These are phyloP conservation scores for Ancistrus triradiatus DNA, from an alignment of 2,113 vertebrate genomes.

Conservation along the genomic window DNA sequence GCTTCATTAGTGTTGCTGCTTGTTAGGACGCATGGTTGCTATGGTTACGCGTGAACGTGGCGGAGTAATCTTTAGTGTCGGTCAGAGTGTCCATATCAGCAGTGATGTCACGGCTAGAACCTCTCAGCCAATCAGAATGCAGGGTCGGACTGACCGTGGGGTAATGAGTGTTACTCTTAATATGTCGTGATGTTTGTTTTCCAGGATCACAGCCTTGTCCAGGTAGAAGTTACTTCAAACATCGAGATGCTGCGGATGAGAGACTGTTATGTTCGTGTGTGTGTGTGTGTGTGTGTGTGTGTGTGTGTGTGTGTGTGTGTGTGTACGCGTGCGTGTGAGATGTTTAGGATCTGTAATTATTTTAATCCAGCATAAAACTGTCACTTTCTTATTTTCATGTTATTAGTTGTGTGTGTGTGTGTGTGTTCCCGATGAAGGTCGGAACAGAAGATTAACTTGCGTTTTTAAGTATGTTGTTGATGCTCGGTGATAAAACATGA, in stretches of 20 bases:
- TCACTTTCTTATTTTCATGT: constrained; percentile 48
- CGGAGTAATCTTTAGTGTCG: too few relatives aligned
- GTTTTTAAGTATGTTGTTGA: constrained; percentile 73
- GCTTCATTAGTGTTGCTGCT: too few relatives aligned
- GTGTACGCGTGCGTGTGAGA: constrained; percentile 8
- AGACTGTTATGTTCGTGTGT: constrained; percentile 32
- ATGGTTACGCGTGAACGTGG: too few relatives aligned
- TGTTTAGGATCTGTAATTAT: constrained; percentile 41
- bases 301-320: constrained; percentile 7
- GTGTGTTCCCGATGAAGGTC: constrained; percentile 30
- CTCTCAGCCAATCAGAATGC: too few relatives aligned
- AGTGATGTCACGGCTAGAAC: too few relatives aligned
- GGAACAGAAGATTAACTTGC: constrained; percentile 57
- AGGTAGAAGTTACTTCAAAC: constrained; percentile 68
- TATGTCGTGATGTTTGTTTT: too few relatives aligned
- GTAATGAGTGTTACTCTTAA: too few relatives aligned
- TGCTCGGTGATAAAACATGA: constrained; percentile 67
- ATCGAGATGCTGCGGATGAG: constrained; percentile 26
- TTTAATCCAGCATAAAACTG: constrained; percentile 60
- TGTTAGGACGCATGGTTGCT: too few relatives aligned
- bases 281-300: constrained; percentile 23
- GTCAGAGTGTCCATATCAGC: too few relatives aligned
- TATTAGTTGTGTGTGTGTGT: constrained; percentile 35
- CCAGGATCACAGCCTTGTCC: constrained; percentile 67
- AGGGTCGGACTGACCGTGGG: too few relatives aligned